Percentiles rank a stretch among this genome's conserved stretches.
Evolutionary conservation across 2,797 vertebrate genomes (phyloP).

Genomic region (Myioborus miniatus): DNA sequence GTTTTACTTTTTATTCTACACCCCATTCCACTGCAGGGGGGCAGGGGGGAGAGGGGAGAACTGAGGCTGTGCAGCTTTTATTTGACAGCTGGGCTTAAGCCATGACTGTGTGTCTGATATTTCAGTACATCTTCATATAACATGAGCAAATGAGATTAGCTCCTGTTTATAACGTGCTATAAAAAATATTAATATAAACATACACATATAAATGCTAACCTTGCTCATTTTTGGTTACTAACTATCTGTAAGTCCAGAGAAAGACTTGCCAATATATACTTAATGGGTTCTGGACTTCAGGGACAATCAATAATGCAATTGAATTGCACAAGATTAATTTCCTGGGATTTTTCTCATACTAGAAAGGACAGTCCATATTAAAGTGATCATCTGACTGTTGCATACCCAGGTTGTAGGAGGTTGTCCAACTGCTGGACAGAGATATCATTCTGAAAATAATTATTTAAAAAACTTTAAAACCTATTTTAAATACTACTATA

Average conservation of each 20-base stretch:
- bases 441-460: neutral
- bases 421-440: neutral
- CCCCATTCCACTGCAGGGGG: rapidly evolving
- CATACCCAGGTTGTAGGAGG: neutral
- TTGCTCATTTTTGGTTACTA: neutral
- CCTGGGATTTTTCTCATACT: neutral
- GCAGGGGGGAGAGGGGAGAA: rapidly evolving
- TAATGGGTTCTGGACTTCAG: neutral
- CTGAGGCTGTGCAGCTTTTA: neutral
- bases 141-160: neutral
- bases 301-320: neutral
- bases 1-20: neutral
- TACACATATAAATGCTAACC: neutral
- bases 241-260: neutral
- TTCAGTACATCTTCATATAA: neutral
- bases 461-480: neutral
- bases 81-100: neutral
- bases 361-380: neutral
- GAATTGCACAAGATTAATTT: neutral
- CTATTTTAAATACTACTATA: neutral
- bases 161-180: neutral
- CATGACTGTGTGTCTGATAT: neutral
- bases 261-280: neutral
- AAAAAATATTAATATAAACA: neutral
- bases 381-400: rapidly evolving